These are phyloP conservation scores for Chymomyza caudatula DNA, from an alignment of 2,888 invertebrate genomes.

Conservation along the genomic window DNA sequence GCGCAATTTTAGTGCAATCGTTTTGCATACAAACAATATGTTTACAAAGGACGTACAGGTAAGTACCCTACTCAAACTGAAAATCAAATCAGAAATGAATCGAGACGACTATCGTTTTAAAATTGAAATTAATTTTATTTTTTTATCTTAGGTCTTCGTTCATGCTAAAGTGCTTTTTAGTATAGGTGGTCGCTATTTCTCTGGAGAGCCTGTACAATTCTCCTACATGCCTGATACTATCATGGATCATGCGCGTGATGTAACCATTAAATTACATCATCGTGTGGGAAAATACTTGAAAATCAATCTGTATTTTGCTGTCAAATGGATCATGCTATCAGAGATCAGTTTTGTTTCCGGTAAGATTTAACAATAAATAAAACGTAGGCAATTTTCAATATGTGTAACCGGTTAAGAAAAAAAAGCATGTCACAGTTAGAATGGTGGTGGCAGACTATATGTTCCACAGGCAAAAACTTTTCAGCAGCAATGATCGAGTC, in stretches of 20 bases:
- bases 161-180: conserved; percentile 88
- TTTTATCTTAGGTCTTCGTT: conserved; percentile 83
- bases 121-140: conserved; percentile 1
- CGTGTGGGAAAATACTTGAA: conserved; percentile 86
- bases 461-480: too few relatives aligned
- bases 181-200: conserved; percentile 85
- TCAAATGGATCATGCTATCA: conserved; percentile 91
- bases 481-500: too few relatives aligned
- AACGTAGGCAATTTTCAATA: conserved; percentile 72
- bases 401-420: too few relatives aligned
- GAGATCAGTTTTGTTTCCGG: conserved; percentile 91
- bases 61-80: conserved; percentile 53
- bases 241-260: conserved; percentile 88
- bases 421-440: too few relatives aligned
- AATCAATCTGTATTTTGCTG: conserved; percentile 87
- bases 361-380: conserved; percentile 77
- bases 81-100: not conserved
- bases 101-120: too few relatives aligned
- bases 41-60: conserved; percentile 87
- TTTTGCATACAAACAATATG: conserved; percentile 87
- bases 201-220: conserved; percentile 85
- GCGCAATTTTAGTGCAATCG: conserved; percentile 86
- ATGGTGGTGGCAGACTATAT: too few relatives aligned
- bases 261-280: conserved; percentile 87
- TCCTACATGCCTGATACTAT: conserved; percentile 86